phyloP scores from a whole-genome alignment of 2,113 vertebrate species.

The Sceloporus undulatus region DNA sequence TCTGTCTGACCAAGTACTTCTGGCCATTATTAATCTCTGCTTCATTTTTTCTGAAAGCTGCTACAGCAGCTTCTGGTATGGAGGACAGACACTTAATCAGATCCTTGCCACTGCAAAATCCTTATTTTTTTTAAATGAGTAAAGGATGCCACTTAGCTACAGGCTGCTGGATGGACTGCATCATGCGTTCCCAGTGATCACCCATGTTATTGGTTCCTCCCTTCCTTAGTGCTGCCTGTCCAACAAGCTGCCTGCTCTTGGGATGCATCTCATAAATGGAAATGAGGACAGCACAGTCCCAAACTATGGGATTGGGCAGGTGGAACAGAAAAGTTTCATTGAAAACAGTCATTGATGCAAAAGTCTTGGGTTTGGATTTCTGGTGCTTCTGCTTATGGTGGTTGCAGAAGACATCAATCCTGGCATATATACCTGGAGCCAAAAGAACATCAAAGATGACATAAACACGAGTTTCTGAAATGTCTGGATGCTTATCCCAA shows the following conservation, averaged over 20 bases:
- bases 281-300: slow-evolving; percentile 73
- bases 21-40: background rate
- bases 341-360: slow-evolving; percentile 75
- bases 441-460: slow-evolving; percentile 9
- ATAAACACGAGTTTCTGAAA: background rate
- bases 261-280: slow-evolving; percentile 76
- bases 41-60: background rate
- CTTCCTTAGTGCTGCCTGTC: slow-evolving; percentile 76
- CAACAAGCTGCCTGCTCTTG: slow-evolving; percentile 73
- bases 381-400: slow-evolving; percentile 77
- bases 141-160: slow-evolving; percentile 83
- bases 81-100: background rate
- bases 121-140: slow-evolving; percentile 49
- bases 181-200: slow-evolving; percentile 80
- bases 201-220: slow-evolving; percentile 58
- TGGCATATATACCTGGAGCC: slow-evolving; percentile 72
- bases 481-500: background rate
- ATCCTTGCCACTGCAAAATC: background rate
- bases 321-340: slow-evolving; percentile 81
- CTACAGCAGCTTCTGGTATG: background rate
- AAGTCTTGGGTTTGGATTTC: slow-evolving; percentile 71
- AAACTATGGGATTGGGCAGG: slow-evolving; percentile 70
- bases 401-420: slow-evolving; percentile 78
- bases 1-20: background rate
- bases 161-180: slow-evolving; percentile 79